Percentiles rank a stretch among this genome's conserved stretches.
Conservation (phyloP, 1,140 invertebrate species). For the Hydropsyche tenuis region DNA sequence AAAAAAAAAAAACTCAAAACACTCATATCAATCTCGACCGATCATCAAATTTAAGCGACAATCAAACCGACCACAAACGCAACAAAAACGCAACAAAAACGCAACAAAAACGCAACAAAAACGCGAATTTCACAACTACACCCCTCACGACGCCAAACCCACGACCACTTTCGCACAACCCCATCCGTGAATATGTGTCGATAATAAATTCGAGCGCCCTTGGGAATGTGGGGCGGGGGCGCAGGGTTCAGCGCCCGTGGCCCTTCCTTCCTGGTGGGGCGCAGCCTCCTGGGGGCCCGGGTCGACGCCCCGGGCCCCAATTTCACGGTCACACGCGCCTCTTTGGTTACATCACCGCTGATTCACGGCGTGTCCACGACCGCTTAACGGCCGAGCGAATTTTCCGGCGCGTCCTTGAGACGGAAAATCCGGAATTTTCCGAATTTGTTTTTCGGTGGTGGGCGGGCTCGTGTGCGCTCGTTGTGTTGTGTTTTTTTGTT, state of each 20-base stretch:
- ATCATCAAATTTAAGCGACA: too few species aligned
- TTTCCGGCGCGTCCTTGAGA: background rate
- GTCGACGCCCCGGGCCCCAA: background rate
- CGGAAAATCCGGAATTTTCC: background rate
- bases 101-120: too few species aligned
- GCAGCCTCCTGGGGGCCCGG: background rate
- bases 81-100: too few species aligned
- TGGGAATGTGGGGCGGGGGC: conserved; percentile 24
- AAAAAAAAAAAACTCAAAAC: too few species aligned
- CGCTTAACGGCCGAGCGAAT: background rate
- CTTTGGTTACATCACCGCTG: conserved; percentile 23
- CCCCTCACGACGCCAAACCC: too few species aligned
- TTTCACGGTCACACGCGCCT: conserved; percentile 30
- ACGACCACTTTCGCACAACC: too few species aligned
- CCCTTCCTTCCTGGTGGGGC: background rate
- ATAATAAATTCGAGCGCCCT: conserved; percentile 39
- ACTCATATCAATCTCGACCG: too few species aligned
- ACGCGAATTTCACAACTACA: too few species aligned
- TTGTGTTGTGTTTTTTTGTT: too few species aligned
- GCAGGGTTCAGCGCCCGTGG: conserved; percentile 25
- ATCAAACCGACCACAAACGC: too few species aligned
- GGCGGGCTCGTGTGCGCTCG: too few species aligned
- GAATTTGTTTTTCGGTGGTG: too few species aligned
- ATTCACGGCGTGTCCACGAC: conserved; percentile 7
- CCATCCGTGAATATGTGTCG: conserved; percentile 28